These are phyloP conservation scores for Ailuropoda melanoleuca DNA, from an alignment of 2,113 vertebrate genomes.

Conservation along the genomic window DNA sequence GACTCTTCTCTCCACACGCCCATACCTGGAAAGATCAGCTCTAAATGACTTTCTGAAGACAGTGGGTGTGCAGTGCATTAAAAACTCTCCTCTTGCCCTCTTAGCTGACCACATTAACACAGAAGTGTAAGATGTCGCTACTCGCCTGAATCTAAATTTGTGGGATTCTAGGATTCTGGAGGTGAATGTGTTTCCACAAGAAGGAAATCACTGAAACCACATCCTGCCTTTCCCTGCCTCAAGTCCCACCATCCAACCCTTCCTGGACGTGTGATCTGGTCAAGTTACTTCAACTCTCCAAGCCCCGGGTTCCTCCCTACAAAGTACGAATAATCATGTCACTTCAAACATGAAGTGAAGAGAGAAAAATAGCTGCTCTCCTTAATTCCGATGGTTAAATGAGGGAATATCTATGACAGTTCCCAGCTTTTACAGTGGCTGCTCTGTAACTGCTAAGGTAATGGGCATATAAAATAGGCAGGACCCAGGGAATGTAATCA, in stretches of 20 bases:
- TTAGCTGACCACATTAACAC: not conserved
- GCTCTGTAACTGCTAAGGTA: not conserved
- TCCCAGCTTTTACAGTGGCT: not conserved
- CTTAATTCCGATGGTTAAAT: not conserved
- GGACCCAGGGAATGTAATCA: not conserved
- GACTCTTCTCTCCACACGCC: not conserved
- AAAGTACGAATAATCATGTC: not conserved
- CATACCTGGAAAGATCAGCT: not conserved
- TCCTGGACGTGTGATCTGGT: not conserved
- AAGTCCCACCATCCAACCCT: not conserved
- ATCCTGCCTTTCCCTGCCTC: not conserved
- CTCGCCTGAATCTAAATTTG: not conserved
- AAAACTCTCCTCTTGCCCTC: not conserved
- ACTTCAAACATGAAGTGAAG: not conserved
- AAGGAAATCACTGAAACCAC: not conserved
- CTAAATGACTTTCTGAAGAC: not conserved
- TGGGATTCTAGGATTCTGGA: not conserved
- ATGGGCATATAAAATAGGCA: constrained; percentile 12
- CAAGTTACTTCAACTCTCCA: not conserved
- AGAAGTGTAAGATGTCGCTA: not conserved
- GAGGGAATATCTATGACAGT: not conserved
- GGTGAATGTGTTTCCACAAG: not conserved
- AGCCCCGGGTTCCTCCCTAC: not conserved
- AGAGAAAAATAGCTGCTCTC: not conserved
- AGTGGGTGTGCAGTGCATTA: not conserved